A percentile compares a stretch with the other conserved stretches of the same genome.
Evolutionary conservation across 2,113 vertebrate genomes (phyloP).

Genomic region (Phrynosoma platyrhinos): DNA sequence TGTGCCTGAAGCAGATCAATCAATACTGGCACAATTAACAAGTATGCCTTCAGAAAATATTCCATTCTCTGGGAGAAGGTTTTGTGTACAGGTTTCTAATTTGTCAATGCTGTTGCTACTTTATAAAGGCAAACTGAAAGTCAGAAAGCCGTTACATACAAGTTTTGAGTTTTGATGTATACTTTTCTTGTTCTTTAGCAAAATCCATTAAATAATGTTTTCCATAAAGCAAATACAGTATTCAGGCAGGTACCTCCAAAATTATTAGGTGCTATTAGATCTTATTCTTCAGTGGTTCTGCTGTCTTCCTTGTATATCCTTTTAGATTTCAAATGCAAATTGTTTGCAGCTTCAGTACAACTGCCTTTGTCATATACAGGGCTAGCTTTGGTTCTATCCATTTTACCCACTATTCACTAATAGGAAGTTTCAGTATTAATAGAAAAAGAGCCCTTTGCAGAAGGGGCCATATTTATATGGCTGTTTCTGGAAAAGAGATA

Average conservation of each 20-base stretch:
- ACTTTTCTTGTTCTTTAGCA: conserved; percentile 39
- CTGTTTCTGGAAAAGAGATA: background rate
- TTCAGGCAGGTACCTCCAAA: conserved; percentile 36
- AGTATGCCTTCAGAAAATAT: conserved; percentile 41
- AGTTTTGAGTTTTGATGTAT: conserved; percentile 50
- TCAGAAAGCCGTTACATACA: conserved; percentile 31
- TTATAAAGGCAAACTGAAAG: conserved; percentile 35
- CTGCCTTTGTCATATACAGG: conserved; percentile 31
- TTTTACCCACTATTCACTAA: background rate
- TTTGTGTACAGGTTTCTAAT: conserved; percentile 7
- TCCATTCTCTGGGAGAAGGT: conserved; percentile 18
- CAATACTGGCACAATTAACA: conserved; percentile 52
- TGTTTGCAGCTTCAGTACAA: conserved; percentile 14
- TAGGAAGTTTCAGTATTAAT: conserved; percentile 40
- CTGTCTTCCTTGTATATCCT: background rate
- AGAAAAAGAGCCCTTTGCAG: background rate
- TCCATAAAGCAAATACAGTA: conserved; percentile 46
- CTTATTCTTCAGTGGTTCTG: conserved; percentile 32
- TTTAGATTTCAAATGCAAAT: conserved; percentile 19
- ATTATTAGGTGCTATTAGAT: conserved; percentile 31
- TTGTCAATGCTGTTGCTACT: conserved; percentile 38
- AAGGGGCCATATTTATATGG: conserved; percentile 23
- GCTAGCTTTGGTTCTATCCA: conserved; percentile 14
- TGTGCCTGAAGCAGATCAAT: conserved; percentile 22
- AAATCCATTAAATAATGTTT: conserved; percentile 55